These are phyloP conservation scores for Shargacucullia verbasci DNA, from an alignment of 2,888 invertebrate genomes.

Conservation along the genomic window DNA sequence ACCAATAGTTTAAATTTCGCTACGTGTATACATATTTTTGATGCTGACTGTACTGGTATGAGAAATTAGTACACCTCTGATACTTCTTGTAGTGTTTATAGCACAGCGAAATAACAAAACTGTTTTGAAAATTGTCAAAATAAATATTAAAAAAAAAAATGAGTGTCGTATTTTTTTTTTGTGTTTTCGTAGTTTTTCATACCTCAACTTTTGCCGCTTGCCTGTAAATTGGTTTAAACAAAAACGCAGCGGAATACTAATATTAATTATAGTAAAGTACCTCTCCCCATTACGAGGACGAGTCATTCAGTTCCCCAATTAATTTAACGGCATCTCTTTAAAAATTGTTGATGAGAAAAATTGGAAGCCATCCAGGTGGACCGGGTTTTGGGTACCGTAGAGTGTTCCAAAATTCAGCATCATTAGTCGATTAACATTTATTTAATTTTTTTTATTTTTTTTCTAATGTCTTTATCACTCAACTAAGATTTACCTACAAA, in stretches of 20 bases:
- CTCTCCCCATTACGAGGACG: constrained; percentile 62
- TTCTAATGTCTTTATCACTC: no score
- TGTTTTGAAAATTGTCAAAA: no score
- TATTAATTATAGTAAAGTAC: constrained; percentile 66
- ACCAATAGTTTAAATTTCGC: no score
- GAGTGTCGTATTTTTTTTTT: background rate
- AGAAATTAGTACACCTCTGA: no score
- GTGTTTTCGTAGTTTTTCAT: background rate
- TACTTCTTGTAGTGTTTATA: no score
- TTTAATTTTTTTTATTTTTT: no score
- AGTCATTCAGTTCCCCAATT: constrained; percentile 70
- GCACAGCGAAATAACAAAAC: no score
- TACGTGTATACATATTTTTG: no score
- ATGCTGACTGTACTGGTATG: no score
- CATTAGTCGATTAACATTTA: no score
- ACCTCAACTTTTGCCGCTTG: background rate
- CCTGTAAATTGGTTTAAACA: constrained; percentile 7
- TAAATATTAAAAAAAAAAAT: no score
- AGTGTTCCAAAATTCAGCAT: background rate
- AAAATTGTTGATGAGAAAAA: constrained; percentile 69
- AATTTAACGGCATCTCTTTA: constrained; percentile 65
- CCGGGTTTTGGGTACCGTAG: constrained; percentile 33
- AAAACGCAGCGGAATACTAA: constrained; percentile 43
- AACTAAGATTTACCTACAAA: no score
- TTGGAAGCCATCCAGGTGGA: constrained; percentile 64